Evolutionary conservation across 2,113 vertebrate species (phyloP), one percentile per base, ranked within the genome.

Genomic region (Nothobranchius furzeri): DNA sequence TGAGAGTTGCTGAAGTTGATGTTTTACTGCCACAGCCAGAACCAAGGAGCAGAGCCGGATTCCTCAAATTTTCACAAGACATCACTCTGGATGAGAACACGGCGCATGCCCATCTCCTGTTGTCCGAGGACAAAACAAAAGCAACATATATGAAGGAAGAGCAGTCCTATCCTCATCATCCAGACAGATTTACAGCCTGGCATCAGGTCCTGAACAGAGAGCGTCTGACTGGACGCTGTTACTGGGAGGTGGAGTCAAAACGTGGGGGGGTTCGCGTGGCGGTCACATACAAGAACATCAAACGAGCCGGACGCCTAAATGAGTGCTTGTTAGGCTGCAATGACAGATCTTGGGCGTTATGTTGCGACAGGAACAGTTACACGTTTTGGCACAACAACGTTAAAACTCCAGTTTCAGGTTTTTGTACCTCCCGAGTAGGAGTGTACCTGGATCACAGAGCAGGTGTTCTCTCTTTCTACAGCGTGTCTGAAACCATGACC

Each of bases 331-430:
- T 63, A 2, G 61, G 61, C 2, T 63, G 61, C 48, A 63, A 63
- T 9, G 61, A 63, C 35, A 37, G 37, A 12, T 63, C 61, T 6
- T 63, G 61, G 61, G 61, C 61, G 4, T 17, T 63, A 8, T 63
- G 61, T 10, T 63, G 61, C 0, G 61, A 63, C 14, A 37, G 17
- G 6, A 63, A 63, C 61, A 63, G 48, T 17, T 63, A 63, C 48
- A 63, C 61, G 2, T 63, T 63, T 42, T 63, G 61, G 61, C 61
- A 63, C 35, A 63, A 63, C 61, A 63, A 63, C 15, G 48, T 63
- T 4, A 63, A 63, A 42, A 63, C 61, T 13, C 35, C 61, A 0
- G 35, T 63, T 7, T 52, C 61, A 5, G 61, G 61, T 9, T n/a
- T 14, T 13, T 49, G 49, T 12, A 35, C 36, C 61, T 52, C 37